Evolutionary conservation across 2,113 vertebrate species (phyloP).

Genomic region (Rallus limicola): DNA sequence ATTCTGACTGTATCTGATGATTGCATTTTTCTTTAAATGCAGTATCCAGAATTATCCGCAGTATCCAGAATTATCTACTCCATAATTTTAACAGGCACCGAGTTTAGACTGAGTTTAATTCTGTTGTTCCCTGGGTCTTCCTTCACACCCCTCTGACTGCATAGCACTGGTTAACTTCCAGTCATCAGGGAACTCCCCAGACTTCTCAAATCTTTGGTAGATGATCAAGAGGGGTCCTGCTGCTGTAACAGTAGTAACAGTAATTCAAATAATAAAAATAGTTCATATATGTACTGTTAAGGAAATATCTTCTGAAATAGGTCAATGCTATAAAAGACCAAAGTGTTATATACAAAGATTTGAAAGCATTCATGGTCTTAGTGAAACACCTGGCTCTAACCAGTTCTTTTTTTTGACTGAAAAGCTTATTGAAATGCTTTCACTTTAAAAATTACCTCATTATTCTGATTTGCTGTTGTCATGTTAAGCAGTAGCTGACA

Average conservation of each 20-base stretch:
- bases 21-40: background rate
- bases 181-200: background rate
- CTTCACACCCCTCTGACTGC: background rate
- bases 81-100: background rate
- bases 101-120: background rate
- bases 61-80: background rate
- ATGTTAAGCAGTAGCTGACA: background rate
- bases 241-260: background rate
- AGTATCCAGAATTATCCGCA: background rate
- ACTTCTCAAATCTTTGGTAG: background rate
- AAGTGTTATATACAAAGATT: background rate
- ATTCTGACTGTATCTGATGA: background rate
- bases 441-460: background rate
- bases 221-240: rapidly evolving
- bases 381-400: background rate
- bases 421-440: background rate
- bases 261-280: background rate
- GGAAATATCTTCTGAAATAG: background rate
- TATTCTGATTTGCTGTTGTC: background rate
- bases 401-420: background rate
- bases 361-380: background rate
- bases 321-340: background rate
- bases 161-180: background rate
- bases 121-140: background rate
- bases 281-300: background rate